Evolutionary conservation across 2,797 vertebrate species (phyloP), one percentile per base, ranked within the genome.

Genomic region (Tapera naevia): DNA sequence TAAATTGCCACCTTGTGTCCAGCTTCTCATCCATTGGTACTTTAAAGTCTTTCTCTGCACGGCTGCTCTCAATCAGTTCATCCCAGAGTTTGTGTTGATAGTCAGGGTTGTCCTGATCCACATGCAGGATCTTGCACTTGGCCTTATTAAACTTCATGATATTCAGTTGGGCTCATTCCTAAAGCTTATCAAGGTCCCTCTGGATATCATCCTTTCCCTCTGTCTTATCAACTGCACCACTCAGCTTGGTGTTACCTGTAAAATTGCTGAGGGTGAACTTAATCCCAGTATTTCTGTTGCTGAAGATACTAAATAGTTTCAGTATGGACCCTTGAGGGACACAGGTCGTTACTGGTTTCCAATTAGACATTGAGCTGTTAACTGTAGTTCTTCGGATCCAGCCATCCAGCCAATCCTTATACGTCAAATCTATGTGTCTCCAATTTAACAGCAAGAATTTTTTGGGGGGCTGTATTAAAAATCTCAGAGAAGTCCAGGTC

Each of bases 31-130:
- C 11, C 6, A 8, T 17, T 17, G n/a, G 17, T 37, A 54, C 5
- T 16, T 17, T 2, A 2, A 43, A 35, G 35, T 32, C 7, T 9
- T 66, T 11, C 11, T 66, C 13, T 0, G 1, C 21, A 32, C 22
- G 30, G 61, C 35, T 51, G 13, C 13, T 58, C 37, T 75, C 19
- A 24, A 27, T 51, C 35, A 22, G 3, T 67, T 75, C 6, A 32
- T 46, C 3, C 8, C 7, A 5, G 27, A 65, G 17, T 81, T 64
- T 43, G 9, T 57, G 9, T 12, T 53, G 60, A 22, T 53, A 11
- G 0, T 57, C 23, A 67, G 35, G 22, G 18, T 67, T 50, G 12
- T 18, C 10, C 33, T 75, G 67, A 61, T 8, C 23, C 24, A 24
- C 56, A 48, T 54, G 18, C 11, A 61, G 19, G 53, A n/a, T 25